Evolutionary conservation across 2,113 vertebrate species (phyloP), one percentile per base, ranked within the genome.

Genomic region (Speoplatyrhinus poulsoni): DNA sequence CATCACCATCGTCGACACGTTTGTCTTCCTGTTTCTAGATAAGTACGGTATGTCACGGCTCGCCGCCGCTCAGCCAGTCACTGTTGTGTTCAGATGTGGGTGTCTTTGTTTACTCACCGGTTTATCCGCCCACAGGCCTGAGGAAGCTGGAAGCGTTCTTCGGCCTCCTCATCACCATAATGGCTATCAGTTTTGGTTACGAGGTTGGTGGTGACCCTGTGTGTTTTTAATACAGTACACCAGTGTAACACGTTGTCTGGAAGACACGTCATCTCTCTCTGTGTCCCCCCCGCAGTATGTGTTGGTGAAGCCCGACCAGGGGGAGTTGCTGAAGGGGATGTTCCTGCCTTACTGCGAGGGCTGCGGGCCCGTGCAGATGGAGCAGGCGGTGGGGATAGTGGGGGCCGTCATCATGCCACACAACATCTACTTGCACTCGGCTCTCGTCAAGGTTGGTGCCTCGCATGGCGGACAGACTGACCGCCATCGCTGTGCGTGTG

Each of bases 331-430:
- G 55, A 93, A 89, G 85, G 97, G 97, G 0, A 92, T 99, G 87
- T 99, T 99, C 60, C 0, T 97, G 3, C 97, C 97, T 0, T 95
- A 95, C 86, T 99, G 97, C 82, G 66, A 79, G 2, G 89, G 75
- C 75, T 99, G 98, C 0, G 90, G 85, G 0, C 85, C 95, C 0
- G 9, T 85, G 0, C 96, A 99, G 91, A 79, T 98, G 60, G 91
- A 95, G 68, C 96, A 99, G 85, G 97, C 96, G 0, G 97, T 99
- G 64, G 98, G 98, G 11, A 96, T 99, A 3, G 95, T 98, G 16
- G 98, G 98, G 0, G 98, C 97, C 0, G 95, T 99, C 62, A 99
- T 99, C 83, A 99, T 98, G 97, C 98, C 98, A 0, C 98, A 98
- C 86, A 99, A 99, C 90, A 98, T 99, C 92, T 99, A 99, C 87